These are phyloP conservation scores for Imbricaverruca yamaguchii DNA, from an alignment of 2,888 invertebrate species.

Conservation along the genomic window DNA sequence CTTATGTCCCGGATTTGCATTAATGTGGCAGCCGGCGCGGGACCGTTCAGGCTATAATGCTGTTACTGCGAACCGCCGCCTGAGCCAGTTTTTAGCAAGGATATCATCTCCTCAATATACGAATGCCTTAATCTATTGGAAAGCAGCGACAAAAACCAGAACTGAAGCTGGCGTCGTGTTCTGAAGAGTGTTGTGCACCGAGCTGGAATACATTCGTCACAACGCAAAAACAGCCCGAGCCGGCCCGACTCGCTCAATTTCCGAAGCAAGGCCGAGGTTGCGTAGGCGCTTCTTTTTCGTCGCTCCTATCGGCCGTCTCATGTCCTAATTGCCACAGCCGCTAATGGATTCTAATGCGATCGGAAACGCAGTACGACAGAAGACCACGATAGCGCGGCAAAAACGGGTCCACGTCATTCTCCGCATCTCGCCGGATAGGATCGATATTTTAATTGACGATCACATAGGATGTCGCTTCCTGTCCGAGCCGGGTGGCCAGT, in stretches of 20 bases:
- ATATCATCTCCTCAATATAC: neutral
- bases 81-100: too few relatives aligned
- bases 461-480: neutral
- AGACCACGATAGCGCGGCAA: neutral
- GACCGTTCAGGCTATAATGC: too few relatives aligned
- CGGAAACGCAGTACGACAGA: constrained; percentile 4
- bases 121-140: neutral
- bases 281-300: neutral
- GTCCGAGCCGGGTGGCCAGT: neutral
- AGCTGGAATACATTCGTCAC: neutral
- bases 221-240: neutral
- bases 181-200: neutral
- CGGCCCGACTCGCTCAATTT: constrained; percentile 16
- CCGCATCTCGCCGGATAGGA: neutral
- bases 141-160: neutral
- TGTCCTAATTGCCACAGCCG: neutral
- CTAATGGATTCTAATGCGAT: constrained; percentile 12
- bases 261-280: neutral
- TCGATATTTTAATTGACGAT: constrained; percentile 20
- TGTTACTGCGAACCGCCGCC: too few relatives aligned
- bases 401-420: neutral
- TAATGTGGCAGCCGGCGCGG: too few relatives aligned
- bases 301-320: neutral
- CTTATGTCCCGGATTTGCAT: too few relatives aligned
- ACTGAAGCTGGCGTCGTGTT: neutral